Evolutionary conservation across 2,113 vertebrate genomes (phyloP).

Genomic region (Clarias macrocephalus): DNA sequence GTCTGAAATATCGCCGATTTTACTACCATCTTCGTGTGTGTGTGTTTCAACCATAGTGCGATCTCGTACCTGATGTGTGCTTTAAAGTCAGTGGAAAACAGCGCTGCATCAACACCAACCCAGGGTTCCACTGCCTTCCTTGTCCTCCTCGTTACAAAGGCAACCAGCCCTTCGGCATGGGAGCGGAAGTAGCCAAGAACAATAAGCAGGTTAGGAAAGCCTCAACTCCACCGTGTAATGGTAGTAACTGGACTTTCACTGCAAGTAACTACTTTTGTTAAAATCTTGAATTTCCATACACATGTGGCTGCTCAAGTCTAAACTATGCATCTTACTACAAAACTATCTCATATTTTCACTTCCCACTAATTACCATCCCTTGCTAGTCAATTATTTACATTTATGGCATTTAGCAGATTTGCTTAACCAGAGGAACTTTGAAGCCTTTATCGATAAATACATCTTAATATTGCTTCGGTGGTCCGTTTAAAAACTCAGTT

Average conservation of each 20-base stretch:
- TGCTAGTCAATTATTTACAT: neutral
- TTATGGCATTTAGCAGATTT: too few relatives aligned
- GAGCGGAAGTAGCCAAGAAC: constrained; percentile 82
- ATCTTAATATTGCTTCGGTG: too few relatives aligned
- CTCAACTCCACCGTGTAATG: neutral
- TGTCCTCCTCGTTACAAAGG: constrained; percentile 94
- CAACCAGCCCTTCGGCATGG: constrained; percentile 88
- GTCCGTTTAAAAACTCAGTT: too few relatives aligned
- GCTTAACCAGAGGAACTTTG: too few relatives aligned
- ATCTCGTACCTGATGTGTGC: constrained; percentile 88
- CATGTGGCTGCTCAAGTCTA: neutral
- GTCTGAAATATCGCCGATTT: neutral
- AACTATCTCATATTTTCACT: neutral
- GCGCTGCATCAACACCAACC: constrained; percentile 90
- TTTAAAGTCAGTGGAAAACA: constrained; percentile 79
- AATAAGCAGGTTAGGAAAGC: constrained; percentile 85
- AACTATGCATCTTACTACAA: neutral
- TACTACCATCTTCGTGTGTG: neutral
- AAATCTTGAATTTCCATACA: neutral
- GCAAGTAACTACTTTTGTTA: neutral
- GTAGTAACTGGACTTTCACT: neutral
- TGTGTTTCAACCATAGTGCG: constrained; percentile 74
- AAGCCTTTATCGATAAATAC: too few relatives aligned
- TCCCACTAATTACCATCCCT: neutral
- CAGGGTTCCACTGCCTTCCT: constrained; percentile 93